Conservation (phyloP, 2,113 vertebrate species). For the Picathartes gymnocephalus region DNA sequence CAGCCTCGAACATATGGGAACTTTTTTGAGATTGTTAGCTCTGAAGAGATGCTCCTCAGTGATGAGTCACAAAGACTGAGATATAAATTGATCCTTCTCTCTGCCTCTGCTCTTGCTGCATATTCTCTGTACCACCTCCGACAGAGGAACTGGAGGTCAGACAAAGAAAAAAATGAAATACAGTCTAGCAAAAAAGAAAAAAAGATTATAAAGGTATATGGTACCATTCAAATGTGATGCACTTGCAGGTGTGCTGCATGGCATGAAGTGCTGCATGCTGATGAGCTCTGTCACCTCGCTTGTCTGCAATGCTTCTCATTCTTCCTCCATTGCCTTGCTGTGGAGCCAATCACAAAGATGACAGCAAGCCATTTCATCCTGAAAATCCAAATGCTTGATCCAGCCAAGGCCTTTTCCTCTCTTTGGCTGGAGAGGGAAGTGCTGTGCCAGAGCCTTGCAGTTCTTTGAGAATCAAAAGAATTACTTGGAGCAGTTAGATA, state of each 20-base stretch:
- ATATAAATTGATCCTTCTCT: neutral
- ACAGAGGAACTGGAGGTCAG: neutral
- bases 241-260: neutral
- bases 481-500: neutral
- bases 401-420: neutral
- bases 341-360: neutral
- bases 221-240: neutral
- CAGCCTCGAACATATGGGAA: neutral
- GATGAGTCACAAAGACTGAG: neutral
- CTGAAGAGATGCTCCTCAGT: neutral
- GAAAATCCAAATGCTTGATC: neutral
- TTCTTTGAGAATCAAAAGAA: neutral
- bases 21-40: constrained; percentile 9
- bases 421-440: neutral
- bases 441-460: neutral
- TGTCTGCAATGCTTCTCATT: neutral
- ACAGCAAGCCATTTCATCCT: neutral
- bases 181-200: neutral
- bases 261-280: neutral
- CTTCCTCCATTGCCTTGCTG: neutral
- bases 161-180: neutral
- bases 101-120: neutral
- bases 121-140: neutral
- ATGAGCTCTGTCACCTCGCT: neutral
- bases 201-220: neutral